Percentiles rank a stretch among this genome's conserved stretches.
Conservation (phyloP, 2,113 vertebrate species). For the Sus scrofa region T2T-Sscrofa CM000826.6:98148001-98148500, state of each 20-base stretch:
- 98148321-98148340: too few relatives aligned
- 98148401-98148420: too few relatives aligned
- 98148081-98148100: slow-evolving; percentile 35
- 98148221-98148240: background rate
- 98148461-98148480: too few relatives aligned
- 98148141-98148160: background rate
- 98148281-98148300: too few relatives aligned
- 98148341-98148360: too few relatives aligned
- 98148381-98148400: too few relatives aligned
- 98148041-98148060: background rate
- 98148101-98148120: slow-evolving; percentile 52
- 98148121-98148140: background rate
- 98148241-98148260: too few relatives aligned
- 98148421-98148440: too few relatives aligned
- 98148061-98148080: background rate
- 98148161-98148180: background rate
- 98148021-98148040: background rate
- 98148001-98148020: background rate
- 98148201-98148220: background rate
- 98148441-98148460: too few relatives aligned
- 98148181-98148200: background rate
- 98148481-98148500: background rate
- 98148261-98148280: too few relatives aligned
- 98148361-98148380: too few relatives aligned
- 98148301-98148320: too few relatives aligned